These are phyloP conservation scores for Ennomos erosarius DNA, from an alignment of 2,888 invertebrate species.

Conservation along the genomic window DNA sequence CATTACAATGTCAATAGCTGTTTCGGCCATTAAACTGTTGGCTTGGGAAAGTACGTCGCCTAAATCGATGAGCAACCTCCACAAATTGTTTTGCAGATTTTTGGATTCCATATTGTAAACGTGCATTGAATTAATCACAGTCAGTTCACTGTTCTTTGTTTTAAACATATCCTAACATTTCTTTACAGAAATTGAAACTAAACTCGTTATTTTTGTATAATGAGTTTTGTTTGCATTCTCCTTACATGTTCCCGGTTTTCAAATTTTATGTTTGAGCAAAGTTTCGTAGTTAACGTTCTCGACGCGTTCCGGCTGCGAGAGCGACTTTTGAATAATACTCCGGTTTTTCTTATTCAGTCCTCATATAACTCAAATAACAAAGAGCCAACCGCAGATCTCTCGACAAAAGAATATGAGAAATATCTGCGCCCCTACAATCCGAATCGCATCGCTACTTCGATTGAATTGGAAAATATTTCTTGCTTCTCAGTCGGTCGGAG, in stretches of 20 bases:
- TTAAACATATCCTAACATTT: constrained; percentile 5
- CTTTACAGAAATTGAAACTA: constrained; percentile 29
- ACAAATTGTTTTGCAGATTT: constrained; percentile 11
- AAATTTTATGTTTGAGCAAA: constrained; percentile 47
- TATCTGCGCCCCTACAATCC: constrained; percentile 73
- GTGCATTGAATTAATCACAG: constrained; percentile 4
- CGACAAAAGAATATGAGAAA: constrained; percentile 82
- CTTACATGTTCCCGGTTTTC: constrained; percentile 38
- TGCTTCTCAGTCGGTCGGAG: constrained; percentile 50
- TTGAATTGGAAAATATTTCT: constrained; percentile 77
- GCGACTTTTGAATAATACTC: constrained; percentile 67
- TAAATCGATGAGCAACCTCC: constrained; percentile 44
- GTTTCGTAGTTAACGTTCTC: constrained; percentile 55
- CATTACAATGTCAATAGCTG: constrained; percentile 74
- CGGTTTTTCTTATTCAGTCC: constrained; percentile 73
- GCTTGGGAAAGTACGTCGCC: constrained; percentile 52
- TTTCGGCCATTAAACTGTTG: constrained; percentile 59
- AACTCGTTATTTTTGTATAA: constrained; percentile 40
- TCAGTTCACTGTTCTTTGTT: constrained; percentile 7
- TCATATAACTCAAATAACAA: constrained; percentile 76
- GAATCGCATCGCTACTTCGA: constrained; percentile 71
- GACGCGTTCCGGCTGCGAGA: constrained; percentile 52
- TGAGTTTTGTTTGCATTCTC: constrained; percentile 44
- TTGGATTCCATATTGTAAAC: constrained; percentile 1
- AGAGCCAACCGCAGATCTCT: constrained; percentile 69